phyloP scores from a whole-genome alignment of 2,113 vertebrate species.

The Narcine bancroftii region DNA sequence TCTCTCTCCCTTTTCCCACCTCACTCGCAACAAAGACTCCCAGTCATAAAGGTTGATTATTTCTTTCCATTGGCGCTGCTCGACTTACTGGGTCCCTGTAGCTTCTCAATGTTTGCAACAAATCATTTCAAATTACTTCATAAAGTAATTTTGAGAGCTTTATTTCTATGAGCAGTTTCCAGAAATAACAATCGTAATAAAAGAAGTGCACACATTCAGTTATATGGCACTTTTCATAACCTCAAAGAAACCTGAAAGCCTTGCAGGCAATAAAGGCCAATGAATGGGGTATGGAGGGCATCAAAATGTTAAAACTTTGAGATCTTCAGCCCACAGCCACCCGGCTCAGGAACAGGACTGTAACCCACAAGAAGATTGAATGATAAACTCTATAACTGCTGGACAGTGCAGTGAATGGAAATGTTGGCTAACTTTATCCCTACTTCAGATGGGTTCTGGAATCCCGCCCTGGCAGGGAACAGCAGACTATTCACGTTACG shows the following conservation, averaged over 20 bases:
- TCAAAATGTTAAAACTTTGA: background rate
- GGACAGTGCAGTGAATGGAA: background rate
- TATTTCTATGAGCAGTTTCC: background rate
- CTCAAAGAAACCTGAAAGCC: too few species aligned
- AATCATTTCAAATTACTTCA: background rate
- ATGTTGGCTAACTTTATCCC: background rate
- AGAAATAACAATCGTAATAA: background rate
- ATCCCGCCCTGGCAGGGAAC: background rate
- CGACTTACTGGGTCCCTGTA: too few species aligned
- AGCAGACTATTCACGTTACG: background rate
- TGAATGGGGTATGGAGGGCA: too few species aligned
- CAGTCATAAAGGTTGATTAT: too few species aligned
- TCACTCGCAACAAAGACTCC: too few species aligned
- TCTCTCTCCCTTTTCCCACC: too few species aligned
- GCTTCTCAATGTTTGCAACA: too few species aligned
- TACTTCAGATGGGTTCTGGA: background rate
- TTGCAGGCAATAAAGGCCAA: too few species aligned
- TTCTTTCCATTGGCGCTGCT: too few species aligned
- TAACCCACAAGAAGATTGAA: background rate
- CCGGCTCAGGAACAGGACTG: background rate
- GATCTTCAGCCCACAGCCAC: background rate
- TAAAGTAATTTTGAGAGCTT: background rate
- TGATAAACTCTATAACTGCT: background rate
- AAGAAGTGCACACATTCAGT: background rate
- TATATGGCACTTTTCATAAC: too few species aligned